Evolutionary conservation across 2,888 invertebrate genomes (phyloP), one percentile per base, ranked within the genome.

Genomic region (Pyrochroa serraticornis): DNA sequence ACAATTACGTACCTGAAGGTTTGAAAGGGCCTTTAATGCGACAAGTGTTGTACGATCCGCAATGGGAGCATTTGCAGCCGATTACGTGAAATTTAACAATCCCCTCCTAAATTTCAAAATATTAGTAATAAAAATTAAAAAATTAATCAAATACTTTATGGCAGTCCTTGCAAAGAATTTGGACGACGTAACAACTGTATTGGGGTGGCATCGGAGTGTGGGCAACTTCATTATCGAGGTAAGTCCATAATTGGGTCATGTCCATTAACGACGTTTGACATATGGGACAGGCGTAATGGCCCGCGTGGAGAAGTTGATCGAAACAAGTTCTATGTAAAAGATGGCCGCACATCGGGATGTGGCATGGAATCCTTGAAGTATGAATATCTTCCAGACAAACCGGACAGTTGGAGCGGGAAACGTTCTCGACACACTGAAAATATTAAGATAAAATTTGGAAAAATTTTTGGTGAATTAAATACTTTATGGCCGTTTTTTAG

Each of bases 21-120:
- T 64, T 68, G 5, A 71, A 70, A 1, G 79, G 87, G 9, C 88
- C 88, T 68, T 87, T 89, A 38, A 90, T 89, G 72, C 90, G 87
- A 70, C 92, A 91, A 0, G 95, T 95, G 77, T 95, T 95, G 78
- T 95, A 95, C 1, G 92, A 93, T n/a, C 92, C 93, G 75, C 95
- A 95, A 66, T 89, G 85, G 38, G 84, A 82, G 76, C 95, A 95
- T 77, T 95, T 95, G 54, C 93, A 81, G 1, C 94, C 95, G 31
- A 95, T 89, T 58, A 94, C 90, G 75, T 95, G 95, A 78, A 93
- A 95, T 71, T 87, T 87, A 6, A 92, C 91, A 31, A 86, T 88
- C 10, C 91, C 90, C 73, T 91, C 84, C 92, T 93, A 33, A 83
- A 80, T 55, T 62, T 64, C 60, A 66, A 62, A 56, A 42, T 7